Base-by-base conservation (phyloP, 2,888 invertebrate species). In the Phalangium opilio region DNA sequence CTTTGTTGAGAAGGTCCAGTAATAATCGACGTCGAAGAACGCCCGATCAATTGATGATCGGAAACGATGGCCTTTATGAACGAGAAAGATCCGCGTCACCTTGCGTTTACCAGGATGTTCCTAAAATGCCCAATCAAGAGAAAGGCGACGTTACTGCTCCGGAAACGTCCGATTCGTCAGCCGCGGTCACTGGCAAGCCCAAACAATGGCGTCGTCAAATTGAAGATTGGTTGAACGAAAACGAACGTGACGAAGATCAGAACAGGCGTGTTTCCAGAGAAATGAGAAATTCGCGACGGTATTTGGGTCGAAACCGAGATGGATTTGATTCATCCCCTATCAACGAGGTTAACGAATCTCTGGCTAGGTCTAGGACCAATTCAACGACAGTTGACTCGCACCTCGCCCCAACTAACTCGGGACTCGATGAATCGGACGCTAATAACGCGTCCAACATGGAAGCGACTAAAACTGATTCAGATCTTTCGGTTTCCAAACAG, bases 151-250 rank as follows among this genome's bases (percentile, higher is more conserved):
- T 27, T 27, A 27, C 27, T 7, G 27, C 27, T 8, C 4, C 27
- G 27, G 27, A 27, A 27, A 27, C 27, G 5, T 27, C 27, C 27
- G 27, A 27, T 27, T 27, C 27, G 8, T 27, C 27, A 8, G 27
- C 27, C 5, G 27, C 27, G 8, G 44, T 44, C 7, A 50, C 48
- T 27, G 27, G 12, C 2, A 51, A 51, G 33, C 49, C 53, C 12
- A 49, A 50, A 19, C 44, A 85, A 62, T 85, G 85, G 84, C 73
- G 82, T 43, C 83, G 85, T 64, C 86, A 87, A 65, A 87, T 89
- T 61, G 86, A 89, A 66, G 83, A 83, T 5, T 89, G 89, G 89
- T 70, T 89, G 53, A 79, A 84, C 57, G 83, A 84, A 49, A 85
- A 83, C 69, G 84, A 84, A 63, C 79, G 77, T 61, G 83, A 78